A percentile compares a stretch with the other conserved stretches of the same genome.
phyloP scores from a whole-genome alignment of 2,113 vertebrate genomes.

The Phasianus colchicus region DNA sequence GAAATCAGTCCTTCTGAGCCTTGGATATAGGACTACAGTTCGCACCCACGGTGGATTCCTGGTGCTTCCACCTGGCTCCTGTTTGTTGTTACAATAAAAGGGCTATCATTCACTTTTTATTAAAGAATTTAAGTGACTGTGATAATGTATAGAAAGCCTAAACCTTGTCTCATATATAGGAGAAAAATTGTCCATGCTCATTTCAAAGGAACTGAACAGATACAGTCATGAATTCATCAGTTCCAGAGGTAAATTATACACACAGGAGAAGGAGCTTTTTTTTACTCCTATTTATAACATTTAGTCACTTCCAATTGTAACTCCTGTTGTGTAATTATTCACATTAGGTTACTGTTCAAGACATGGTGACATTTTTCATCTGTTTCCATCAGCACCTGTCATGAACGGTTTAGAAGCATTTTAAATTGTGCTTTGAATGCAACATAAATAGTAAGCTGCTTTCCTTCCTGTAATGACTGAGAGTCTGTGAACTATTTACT shows the following conservation, averaged over 20 bases:
- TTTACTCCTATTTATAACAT: neutral
- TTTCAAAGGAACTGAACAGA: neutral
- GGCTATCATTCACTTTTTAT: neutral
- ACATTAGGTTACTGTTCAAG: neutral
- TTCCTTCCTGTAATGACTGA: neutral
- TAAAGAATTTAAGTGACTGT: neutral
- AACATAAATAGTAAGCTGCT: neutral
- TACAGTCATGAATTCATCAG: neutral
- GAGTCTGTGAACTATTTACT: neutral
- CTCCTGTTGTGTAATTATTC: neutral
- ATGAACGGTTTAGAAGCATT: neutral
- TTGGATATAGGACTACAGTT: neutral
- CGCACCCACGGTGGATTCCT: neutral
- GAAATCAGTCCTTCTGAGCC: neutral
- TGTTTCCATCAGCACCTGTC: neutral
- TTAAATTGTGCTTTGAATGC: neutral
- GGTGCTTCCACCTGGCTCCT: neutral
- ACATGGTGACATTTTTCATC: neutral
- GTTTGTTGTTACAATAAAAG: neutral
- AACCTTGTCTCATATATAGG: neutral
- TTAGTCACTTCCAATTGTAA: neutral
- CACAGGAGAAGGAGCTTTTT: neutral
- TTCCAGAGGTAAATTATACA: neutral
- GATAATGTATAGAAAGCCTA: neutral
- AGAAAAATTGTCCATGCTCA: neutral